Evolutionary conservation across 2,113 vertebrate genomes (phyloP), one percentile per base, ranked within the genome.

Genomic region (Rhodinocichla rosea): DNA sequence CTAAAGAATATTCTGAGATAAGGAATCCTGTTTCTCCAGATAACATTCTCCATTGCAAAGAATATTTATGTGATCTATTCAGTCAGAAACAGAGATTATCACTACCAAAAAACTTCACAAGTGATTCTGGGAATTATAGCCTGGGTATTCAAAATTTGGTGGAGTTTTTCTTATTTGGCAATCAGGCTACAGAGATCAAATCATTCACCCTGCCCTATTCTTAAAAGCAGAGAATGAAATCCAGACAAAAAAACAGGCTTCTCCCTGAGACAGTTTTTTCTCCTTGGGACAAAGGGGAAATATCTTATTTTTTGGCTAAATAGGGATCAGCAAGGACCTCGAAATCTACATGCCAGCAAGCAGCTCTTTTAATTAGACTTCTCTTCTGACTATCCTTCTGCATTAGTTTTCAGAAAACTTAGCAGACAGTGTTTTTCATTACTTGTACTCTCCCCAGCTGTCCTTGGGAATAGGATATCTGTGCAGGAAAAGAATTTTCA

Each of bases 321-420:
- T 11, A 70, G 26, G 24, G 59, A 91, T 71, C 42, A 88, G 55
- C 79, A 83, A 86, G 52, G 64, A 86, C 71, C 27, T 62, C 7
- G 4, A 80, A 87, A 92, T 50, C 57, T 85, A 65, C 55, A 53
- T 3, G 24, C 73, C 69, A 94, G 60, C 49, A 82, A 89, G 74
- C n/a, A 87, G 44, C 33, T 92, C 32, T 90, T 89, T 79, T 92
- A 94, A 92, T 94, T 89, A 86, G 68, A 78, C 55, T 93, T 86
- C 14, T 67, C 47, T 94, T 88, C 71, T 86, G 75, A 91, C 65
- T 63, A 90, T 64, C 47, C 42, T 94, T 79, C 45, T 60, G 33
- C 63, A 63, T 74, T 81, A 93, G 12, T 92, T 90, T 96, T 79
- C 88, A 92, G 73, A 93, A 93, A 95, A 95, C 90, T 96, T 92